Evolutionary conservation across 2,888 invertebrate genomes (phyloP), one percentile per base, ranked within the genome.

Genomic region (Elaeidobius kamerunicus): DNA sequence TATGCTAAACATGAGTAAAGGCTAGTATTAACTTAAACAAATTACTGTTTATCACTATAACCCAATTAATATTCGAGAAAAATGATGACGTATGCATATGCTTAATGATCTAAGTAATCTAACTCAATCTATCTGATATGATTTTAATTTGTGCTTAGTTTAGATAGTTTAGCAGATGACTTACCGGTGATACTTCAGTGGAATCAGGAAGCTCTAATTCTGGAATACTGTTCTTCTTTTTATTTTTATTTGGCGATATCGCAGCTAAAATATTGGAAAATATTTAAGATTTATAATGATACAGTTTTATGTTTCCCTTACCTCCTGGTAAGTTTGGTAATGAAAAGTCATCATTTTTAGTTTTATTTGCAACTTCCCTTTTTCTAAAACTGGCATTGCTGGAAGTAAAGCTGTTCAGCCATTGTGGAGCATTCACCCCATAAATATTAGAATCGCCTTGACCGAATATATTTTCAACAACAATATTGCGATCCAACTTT

Each of bases 291-390:
- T n/a, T n/a, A n/a, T n/a, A n/a, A n/a, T n/a, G n/a, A n/a, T n/a
- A n/a, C n/a, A n/a, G n/a, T n/a, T n/a, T n/a, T n/a, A n/a, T n/a
- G n/a, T n/a, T n/a, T n/a, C n/a, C n/a, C 48, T 39, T 72, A 80
- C 82, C 82, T 71, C 83, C 83, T 4, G 81, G 80, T 17, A 83
- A 76, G 63, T 80, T 80, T 0, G 84, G 84, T 56, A 84, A 69
- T 0, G 76, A 78, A 52, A 83, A 77, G 54, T 81, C 80, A 2
- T 77, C 77, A 49, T 60, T 63, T 43, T 64, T 65, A 15, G 2
- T 39, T 40, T 48, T 55, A 34, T 28, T 47, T 18, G 39, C 17
- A 35, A 11, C 14, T 47, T 60, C 49, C 63, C 67, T 17, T 57
- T 60, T 55, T 65, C 67, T 52, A 60, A 64, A 1, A 28, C 18